A percentile compares a stretch with the other conserved stretches of the same genome.
Conservation (phyloP, 2,888 invertebrate genomes). For the Myopa tessellatipennis region DNA sequence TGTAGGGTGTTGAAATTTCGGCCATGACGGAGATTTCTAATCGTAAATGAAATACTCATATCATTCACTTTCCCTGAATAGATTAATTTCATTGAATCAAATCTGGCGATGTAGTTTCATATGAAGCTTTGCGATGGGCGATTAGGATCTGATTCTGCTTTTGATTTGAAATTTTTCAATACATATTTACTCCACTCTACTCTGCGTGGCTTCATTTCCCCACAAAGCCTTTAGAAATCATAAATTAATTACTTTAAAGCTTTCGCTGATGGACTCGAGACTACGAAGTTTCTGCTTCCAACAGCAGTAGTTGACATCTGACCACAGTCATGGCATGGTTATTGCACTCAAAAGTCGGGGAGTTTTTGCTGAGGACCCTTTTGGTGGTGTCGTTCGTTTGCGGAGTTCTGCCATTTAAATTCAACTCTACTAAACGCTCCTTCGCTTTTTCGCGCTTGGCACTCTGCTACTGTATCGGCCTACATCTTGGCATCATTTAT, state of each 20-base stretch:
- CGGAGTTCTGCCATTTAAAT: neutral
- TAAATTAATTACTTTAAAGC: neutral
- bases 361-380: neutral
- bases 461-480: neutral
- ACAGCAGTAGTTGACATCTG: neutral
- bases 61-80: too few relatives aligned
- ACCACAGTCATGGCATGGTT: neutral
- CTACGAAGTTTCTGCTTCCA: neutral
- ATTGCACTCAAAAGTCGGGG: neutral
- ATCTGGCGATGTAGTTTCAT: too few relatives aligned
- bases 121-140: too few relatives aligned
- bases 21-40: too few relatives aligned
- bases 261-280: neutral
- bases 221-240: too few relatives aligned
- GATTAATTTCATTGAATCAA: too few relatives aligned
- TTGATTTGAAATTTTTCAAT: too few relatives aligned
- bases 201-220: too few relatives aligned
- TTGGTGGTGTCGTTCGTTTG: neutral
- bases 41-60: too few relatives aligned
- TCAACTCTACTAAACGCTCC: neutral
- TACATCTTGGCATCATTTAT: neutral
- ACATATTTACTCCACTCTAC: too few relatives aligned
- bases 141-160: too few relatives aligned
- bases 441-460: neutral
- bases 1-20: too few relatives aligned